Percentiles rank a stretch among this genome's conserved stretches.
These are phyloP conservation scores for Macrochelys suwanniensis DNA, from an alignment of 2,797 vertebrate species.

Conservation along the genomic window DNA sequence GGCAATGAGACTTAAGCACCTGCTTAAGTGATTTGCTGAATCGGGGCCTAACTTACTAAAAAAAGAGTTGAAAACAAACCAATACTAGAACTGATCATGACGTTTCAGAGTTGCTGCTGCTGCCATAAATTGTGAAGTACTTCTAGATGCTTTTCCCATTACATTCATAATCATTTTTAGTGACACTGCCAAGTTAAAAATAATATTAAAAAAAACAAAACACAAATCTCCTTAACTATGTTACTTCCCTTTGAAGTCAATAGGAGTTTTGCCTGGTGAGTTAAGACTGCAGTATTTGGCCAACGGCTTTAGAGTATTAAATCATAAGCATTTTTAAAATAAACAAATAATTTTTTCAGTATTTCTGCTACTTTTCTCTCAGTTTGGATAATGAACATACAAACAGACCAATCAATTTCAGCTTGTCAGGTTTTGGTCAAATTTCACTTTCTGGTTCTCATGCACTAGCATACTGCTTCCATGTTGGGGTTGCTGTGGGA, in stretches of 20 bases:
- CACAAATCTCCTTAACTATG: neutral
- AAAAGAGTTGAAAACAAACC: neutral
- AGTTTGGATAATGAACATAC: neutral
- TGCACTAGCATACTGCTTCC: rapidly evolving
- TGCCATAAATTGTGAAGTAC: conserved; percentile 29
- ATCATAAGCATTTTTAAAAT: neutral
- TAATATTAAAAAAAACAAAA: neutral
- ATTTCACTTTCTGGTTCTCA: neutral
- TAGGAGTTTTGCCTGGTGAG: neutral
- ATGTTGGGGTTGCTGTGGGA: neutral
- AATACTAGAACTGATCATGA: neutral
- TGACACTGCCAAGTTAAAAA: neutral
- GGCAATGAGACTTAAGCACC: neutral
- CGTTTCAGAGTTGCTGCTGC: neutral
- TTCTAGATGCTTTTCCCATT: conserved; percentile 14
- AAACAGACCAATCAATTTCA: neutral
- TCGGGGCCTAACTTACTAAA: rapidly evolving
- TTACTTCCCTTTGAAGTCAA: neutral
- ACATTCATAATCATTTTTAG: neutral
- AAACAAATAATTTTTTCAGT: neutral
- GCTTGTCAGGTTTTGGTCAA: neutral
- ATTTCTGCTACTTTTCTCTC: neutral
- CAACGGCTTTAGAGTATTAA: neutral
- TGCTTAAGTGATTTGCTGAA: neutral
- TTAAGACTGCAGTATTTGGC: rapidly evolving